Evolutionary conservation across 2,888 invertebrate genomes (phyloP).

Genomic region (Lepidochrysops patricia): DNA sequence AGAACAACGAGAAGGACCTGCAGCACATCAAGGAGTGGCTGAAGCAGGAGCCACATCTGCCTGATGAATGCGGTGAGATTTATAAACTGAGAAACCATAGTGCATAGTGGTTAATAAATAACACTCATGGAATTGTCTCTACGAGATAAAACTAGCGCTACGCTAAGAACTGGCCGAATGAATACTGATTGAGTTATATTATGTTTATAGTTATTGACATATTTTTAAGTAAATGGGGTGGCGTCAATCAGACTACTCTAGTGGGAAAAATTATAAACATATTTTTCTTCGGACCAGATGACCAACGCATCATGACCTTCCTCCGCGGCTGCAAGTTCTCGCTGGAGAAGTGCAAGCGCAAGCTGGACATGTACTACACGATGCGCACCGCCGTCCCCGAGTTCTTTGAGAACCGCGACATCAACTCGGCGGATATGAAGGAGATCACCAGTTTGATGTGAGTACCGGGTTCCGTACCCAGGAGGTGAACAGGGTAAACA

Average conservation of each 20-base stretch:
- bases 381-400: constrained; percentile 89
- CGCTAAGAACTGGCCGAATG: no score
- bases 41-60: constrained; percentile 78
- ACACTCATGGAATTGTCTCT: no score
- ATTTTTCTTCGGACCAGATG: constrained; percentile 68
- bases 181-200: no score
- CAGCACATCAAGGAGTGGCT: constrained; percentile 80
- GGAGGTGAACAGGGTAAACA: no score
- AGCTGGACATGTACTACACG: constrained; percentile 91
- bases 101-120: no score
- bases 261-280: no score
- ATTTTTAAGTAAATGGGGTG: no score
- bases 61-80: constrained; percentile 69
- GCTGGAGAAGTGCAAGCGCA: constrained; percentile 87
- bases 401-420: constrained; percentile 85
- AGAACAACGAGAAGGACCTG: constrained; percentile 74
- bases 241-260: no score
- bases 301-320: constrained; percentile 85
- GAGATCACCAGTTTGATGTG: constrained; percentile 81
- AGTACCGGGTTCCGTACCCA: no score
- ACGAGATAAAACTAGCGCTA: no score
- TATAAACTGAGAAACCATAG: no score
- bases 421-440: constrained; percentile 81
- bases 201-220: no score
- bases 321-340: constrained; percentile 91